Evolutionary conservation across 1,140 invertebrate genomes (phyloP).

Genomic region (Drosophila lowei): DNA sequence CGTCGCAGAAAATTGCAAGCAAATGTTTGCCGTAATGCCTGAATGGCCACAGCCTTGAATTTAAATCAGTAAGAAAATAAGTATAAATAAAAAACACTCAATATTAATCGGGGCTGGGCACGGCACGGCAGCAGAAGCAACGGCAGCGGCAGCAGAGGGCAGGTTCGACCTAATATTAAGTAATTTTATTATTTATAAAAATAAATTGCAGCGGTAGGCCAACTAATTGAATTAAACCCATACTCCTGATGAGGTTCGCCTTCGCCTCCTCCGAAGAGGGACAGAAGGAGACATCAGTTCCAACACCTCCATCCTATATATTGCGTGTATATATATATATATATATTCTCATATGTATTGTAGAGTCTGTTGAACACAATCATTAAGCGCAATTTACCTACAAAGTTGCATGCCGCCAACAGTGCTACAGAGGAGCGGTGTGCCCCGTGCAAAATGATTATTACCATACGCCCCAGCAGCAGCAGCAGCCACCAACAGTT

Average conservation of each 20-base stretch:
- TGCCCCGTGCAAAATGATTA: conserved; percentile 69
- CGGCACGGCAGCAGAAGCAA: conserved; percentile 15
- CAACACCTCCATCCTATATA: conserved; percentile 53
- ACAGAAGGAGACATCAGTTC: conserved; percentile 56
- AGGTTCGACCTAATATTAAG: conserved; percentile 65
- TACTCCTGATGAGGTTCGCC: conserved; percentile 12
- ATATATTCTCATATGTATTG: conserved; percentile 54
- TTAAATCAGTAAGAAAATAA: conserved; percentile 37
- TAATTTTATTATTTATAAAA: conserved; percentile 68
- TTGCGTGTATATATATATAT: conserved; percentile 9
- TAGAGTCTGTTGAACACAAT: conserved; percentile 75
- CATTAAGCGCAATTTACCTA: conserved; percentile 82
- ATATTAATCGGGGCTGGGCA: conserved; percentile 44
- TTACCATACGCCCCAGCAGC: conserved; percentile 68
- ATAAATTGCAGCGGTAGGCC: conserved; percentile 69
- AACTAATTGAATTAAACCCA: conserved; percentile 77
- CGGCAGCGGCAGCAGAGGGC: conserved; percentile 20
- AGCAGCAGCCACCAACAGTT: conserved; percentile 17
- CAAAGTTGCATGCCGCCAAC: conserved; percentile 76
- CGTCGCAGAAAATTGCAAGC: conserved; percentile 49
- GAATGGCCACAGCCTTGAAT: conserved; percentile 60
- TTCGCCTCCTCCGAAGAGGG: conserved; percentile 42
- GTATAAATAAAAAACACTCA: conserved; percentile 16
- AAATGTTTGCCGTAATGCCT: conserved; percentile 59
- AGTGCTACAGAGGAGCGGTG: neutral